Evolutionary conservation across 2,888 invertebrate species (phyloP), one percentile per base, ranked within the genome.

Genomic region (Nemotelus nigrinus): DNA sequence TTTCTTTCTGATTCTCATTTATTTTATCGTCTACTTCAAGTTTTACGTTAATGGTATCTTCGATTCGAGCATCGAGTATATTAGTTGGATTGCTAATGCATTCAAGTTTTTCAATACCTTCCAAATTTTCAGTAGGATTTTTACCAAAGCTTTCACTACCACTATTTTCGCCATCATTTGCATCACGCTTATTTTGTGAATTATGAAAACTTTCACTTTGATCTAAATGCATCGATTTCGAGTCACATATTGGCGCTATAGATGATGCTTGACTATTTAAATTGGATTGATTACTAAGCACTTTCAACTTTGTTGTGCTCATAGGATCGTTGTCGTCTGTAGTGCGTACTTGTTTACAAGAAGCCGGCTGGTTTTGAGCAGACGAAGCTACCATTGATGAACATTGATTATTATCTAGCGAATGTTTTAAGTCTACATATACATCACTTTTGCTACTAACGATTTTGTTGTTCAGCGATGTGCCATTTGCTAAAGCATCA

Each of bases 401-500:
- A n/a, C n/a, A n/a, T 57, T 57, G 57, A 44, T 39, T 71, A 57
- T 71, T 74, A 48, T 63, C 57, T 41, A 71, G 8, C 44, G 44
- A 55, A 43, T 55, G 55, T 55, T 71, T 55, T 44, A 55, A 39
- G 43, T 10, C 43, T 41, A 39, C 4, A 5, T 47, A 39, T 43
- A 39, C 65, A 25, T 47, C 65, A 71, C 43, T 53, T n/a, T 47
- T 50, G 39, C 50, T 47, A 60, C 25, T 45, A 6, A 39, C 25
- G 7, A 25, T 65, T 67, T 76, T 67, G 68, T 76, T 78, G 68
- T 70, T 60, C 47, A 65, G 53, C 67, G 65, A 78, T 78, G 63
- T 64, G 76, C 90, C 90, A 83, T 92, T 92, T 81, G 93, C 93
- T 1, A 93, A 91, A 3, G 94, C 94, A 88, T 95, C 94, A 85